These are phyloP conservation scores for Sturmia bella DNA, from an alignment of 2,888 invertebrate genomes.

Conservation along the genomic window DNA sequence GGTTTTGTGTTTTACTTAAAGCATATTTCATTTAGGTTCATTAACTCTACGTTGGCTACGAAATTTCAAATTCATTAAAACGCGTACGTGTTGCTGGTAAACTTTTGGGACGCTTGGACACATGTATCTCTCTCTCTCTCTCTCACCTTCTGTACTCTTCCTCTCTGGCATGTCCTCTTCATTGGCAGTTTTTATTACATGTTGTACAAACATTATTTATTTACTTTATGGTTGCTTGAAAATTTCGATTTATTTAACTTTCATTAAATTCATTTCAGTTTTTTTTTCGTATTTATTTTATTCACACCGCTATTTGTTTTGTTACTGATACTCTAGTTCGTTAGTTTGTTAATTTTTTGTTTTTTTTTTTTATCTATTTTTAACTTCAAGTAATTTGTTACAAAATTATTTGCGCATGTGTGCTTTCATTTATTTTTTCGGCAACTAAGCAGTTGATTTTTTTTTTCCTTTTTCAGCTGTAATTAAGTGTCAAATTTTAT, in stretches of 20 bases:
- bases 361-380: slow-evolving; percentile 35
- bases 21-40: slow-evolving; percentile 34
- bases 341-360: slow-evolving; percentile 22
- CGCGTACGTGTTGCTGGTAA: slow-evolving; percentile 1
- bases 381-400: slow-evolving; percentile 42
- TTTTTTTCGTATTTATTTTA: neutral
- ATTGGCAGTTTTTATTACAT: slow-evolving; percentile 60
- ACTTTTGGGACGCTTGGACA: slow-evolving; percentile 24
- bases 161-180: slow-evolving; percentile 63
- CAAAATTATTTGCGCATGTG: slow-evolving; percentile 45
- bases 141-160: too few relatives aligned
- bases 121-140: slow-evolving; percentile 26
- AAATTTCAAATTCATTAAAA: slow-evolving; percentile 46
- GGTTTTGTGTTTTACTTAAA: neutral
- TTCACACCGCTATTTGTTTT: slow-evolving; percentile 34
- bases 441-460: slow-evolving; percentile 7
- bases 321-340: slow-evolving; percentile 7
- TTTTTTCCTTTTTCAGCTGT: slow-evolving; percentile 36
- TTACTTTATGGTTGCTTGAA: slow-evolving; percentile 9
- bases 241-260: slow-evolving; percentile 10
- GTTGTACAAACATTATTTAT: neutral
- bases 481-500: slow-evolving; percentile 64
- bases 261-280: neutral
- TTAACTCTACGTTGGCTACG: slow-evolving; percentile 7
- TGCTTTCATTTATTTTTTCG: slow-evolving; percentile 20